Evolutionary conservation across 1,140 invertebrate genomes (phyloP).

Genomic region (Octopus sinensis): DNA sequence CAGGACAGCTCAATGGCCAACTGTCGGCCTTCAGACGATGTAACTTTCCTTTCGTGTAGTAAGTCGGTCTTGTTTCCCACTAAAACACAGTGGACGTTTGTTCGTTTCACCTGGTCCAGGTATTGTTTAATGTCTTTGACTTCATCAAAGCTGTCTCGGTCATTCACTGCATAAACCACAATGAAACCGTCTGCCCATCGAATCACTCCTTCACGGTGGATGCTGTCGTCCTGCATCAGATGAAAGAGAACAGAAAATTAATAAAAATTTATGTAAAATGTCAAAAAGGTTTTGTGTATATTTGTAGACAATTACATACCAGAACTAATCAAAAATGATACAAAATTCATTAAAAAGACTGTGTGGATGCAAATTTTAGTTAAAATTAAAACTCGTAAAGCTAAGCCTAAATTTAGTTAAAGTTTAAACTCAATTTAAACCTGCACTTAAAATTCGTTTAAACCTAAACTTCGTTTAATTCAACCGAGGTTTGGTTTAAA

Average conservation of each 20-base stretch:
- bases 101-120: conserved; percentile 68
- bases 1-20: conserved; percentile 73
- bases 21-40: conserved; percentile 75
- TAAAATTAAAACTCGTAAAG: no score
- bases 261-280: neutral
- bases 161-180: conserved; percentile 87
- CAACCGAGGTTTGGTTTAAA: no score
- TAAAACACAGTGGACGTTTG: conserved; percentile 64
- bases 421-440: no score
- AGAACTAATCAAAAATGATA: neutral
- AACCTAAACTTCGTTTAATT: no score
- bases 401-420: no score
- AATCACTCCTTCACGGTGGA: conserved; percentile 72
- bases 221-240: conserved; percentile 42
- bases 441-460: no score
- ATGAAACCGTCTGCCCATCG: conserved; percentile 85
- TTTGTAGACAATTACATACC: neutral
- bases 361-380: neutral
- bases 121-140: conserved; percentile 66
- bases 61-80: conserved; percentile 90
- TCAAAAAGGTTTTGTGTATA: neutral
- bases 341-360: neutral
- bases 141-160: conserved; percentile 78
- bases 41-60: conserved; percentile 84
- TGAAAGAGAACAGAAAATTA: neutral